Percentiles rank a stretch among this genome's conserved stretches.
These are phyloP conservation scores for Azorinus chamasolen DNA, from an alignment of 2,888 invertebrate genomes.

Conservation along the genomic window DNA sequence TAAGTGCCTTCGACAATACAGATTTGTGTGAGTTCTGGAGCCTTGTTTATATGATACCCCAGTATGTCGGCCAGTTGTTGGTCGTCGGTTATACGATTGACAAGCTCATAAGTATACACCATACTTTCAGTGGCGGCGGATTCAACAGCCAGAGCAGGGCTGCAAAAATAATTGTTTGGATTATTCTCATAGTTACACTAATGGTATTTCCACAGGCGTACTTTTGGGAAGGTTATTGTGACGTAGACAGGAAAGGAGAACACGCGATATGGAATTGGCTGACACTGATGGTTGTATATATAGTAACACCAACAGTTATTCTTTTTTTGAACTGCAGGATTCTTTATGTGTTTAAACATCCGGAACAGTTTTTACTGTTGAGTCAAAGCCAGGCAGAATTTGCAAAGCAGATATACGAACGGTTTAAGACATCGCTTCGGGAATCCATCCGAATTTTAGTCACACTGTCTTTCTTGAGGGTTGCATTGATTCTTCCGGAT, in stretches of 20 bases:
- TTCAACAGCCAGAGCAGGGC: slow-evolving; percentile 80
- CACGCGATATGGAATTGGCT: slow-evolving; percentile 72
- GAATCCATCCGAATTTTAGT: slow-evolving; percentile 15
- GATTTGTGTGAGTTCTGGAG: slow-evolving; percentile 82
- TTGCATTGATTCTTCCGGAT: slow-evolving; percentile 81
- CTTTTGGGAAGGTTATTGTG: slow-evolving; percentile 78
- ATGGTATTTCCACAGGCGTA: slow-evolving; percentile 82
- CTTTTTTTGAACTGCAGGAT: slow-evolving; percentile 75
- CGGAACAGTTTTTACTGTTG: background rate
- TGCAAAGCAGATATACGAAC: slow-evolving; percentile 5
- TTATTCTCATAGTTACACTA: slow-evolving; percentile 67
- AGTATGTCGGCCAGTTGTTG: slow-evolving; percentile 83
- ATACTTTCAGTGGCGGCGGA: slow-evolving; percentile 80
- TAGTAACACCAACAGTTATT: slow-evolving; percentile 71
- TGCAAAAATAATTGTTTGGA: slow-evolving; percentile 75
- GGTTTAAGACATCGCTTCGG: slow-evolving; percentile 2
- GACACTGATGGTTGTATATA: slow-evolving; percentile 75
- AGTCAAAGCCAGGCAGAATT: slow-evolving; percentile 1
- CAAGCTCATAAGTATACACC: slow-evolving; percentile 81
- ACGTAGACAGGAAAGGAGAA: background rate
- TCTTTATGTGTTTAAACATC: slow-evolving; percentile 58
- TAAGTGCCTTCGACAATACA: slow-evolving; percentile 70
- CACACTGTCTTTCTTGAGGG: slow-evolving; percentile 80
- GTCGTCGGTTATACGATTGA: slow-evolving; percentile 85
- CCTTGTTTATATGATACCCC: slow-evolving; percentile 79